Evolutionary conservation across 2,797 vertebrate genomes (phyloP).

Genomic region (Moxostoma hubbsi): DNA sequence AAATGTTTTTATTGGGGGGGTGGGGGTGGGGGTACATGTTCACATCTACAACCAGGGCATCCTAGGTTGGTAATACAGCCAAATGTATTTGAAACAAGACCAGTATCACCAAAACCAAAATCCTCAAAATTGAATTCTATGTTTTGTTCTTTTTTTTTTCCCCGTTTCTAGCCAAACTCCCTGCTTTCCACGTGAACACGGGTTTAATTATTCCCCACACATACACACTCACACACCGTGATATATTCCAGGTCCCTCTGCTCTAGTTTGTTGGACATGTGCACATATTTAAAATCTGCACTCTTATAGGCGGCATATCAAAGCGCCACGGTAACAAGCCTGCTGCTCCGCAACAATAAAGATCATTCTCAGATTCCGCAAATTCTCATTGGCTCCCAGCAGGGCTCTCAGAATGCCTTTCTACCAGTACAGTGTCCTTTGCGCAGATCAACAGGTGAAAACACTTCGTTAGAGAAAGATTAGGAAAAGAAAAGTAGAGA

Average conservation of each 20-base stretch:
- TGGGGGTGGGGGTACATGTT: too few species aligned
- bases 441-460: conserved; percentile 51
- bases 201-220: conserved; percentile 51
- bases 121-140: background rate
- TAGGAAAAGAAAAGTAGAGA: conserved; percentile 38
- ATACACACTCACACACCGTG: conserved; percentile 12
- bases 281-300: conserved; percentile 60
- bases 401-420: conserved; percentile 49
- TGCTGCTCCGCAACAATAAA: conserved; percentile 60
- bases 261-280: conserved; percentile 57
- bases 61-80: background rate
- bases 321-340: conserved; percentile 49
- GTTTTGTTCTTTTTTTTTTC: background rate
- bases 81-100: conserved; percentile 2
- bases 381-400: conserved; percentile 58
- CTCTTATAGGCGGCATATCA: conserved; percentile 57
- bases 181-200: conserved; percentile 44
- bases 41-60: too few species aligned
- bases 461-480: conserved; percentile 48
- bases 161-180: conserved; percentile 58
- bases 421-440: conserved; percentile 40
- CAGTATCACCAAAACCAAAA: conserved; percentile 2
- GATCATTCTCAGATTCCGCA: conserved; percentile 54
- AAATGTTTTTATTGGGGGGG: too few species aligned
- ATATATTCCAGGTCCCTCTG: conserved; percentile 49